A percentile compares a stretch with the other conserved stretches of the same genome.
Evolutionary conservation across 1,140 invertebrate species (phyloP).

Genomic region (Campoletis sonorensis): DNA sequence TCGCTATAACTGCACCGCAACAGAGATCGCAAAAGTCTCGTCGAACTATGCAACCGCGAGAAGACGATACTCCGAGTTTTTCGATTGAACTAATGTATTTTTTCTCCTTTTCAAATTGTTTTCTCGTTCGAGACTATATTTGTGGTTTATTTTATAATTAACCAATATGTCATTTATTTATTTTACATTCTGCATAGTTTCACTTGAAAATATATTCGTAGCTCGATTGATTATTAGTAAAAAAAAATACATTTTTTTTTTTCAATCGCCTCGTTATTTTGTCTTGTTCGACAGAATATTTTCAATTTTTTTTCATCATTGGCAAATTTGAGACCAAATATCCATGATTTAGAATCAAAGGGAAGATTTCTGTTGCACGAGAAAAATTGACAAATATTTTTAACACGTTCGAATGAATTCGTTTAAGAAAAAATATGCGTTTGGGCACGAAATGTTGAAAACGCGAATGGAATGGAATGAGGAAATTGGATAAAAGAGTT

Average conservation of each 20-base stretch:
- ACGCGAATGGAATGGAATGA: neutral
- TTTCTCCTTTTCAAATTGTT: conserved; percentile 12
- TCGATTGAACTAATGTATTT: conserved; percentile 19
- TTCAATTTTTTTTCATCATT: too few species aligned
- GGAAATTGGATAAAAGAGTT: neutral
- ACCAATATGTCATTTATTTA: neutral
- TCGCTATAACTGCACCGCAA: conserved; percentile 58
- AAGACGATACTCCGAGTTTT: conserved; percentile 45
- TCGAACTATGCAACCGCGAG: conserved; percentile 45
- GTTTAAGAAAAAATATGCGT: neutral
- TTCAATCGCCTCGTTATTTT: too few species aligned
- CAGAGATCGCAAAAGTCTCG: conserved; percentile 41
- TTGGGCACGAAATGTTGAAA: neutral
- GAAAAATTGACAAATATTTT: neutral
- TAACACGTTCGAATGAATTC: neutral
- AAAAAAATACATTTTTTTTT: too few species aligned
- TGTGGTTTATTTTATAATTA: neutral
- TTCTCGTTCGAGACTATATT: conserved; percentile 5
- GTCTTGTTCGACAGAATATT: too few species aligned
- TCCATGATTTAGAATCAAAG: too few species aligned
- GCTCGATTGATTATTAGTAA: too few species aligned
- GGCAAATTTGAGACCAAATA: too few species aligned
- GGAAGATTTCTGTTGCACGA: too few species aligned
- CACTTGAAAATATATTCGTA: neutral
- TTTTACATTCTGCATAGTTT: neutral